Percentiles rank a stretch among this genome's conserved stretches.
Conservation (phyloP, 2,888 invertebrate species). For the Carabus problematicus region DNA sequence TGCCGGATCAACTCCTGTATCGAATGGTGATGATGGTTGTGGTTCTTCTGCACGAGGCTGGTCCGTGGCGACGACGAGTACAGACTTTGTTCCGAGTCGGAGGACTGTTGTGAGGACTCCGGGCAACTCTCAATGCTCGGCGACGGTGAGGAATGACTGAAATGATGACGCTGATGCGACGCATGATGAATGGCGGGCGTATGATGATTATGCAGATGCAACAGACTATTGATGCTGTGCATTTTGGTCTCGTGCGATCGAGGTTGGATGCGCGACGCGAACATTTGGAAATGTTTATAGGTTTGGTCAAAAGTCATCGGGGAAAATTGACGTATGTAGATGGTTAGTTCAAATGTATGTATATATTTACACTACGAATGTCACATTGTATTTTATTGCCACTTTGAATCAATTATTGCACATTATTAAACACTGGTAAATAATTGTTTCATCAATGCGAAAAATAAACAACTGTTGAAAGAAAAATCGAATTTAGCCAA, state of each 20-base stretch:
- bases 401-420: no score
- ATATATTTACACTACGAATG: no score
- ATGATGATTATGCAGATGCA: slow-evolving; percentile 21
- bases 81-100: slow-evolving; percentile 35
- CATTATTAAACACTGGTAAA: no score
- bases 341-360: no score
- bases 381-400: no score
- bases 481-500: no score
- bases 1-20: slow-evolving; percentile 80
- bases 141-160: slow-evolving; percentile 34
- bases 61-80: slow-evolving; percentile 41
- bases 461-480: no score
- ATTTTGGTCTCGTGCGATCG: slow-evolving; percentile 34
- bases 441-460: no score
- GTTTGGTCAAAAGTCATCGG: neutral
- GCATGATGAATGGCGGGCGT: no score
- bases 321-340: no score
- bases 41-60: slow-evolving; percentile 48
- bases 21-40: slow-evolving; percentile 66
- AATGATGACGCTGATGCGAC: slow-evolving; percentile 51
- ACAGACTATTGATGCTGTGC: slow-evolving; percentile 37
- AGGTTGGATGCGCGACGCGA: slow-evolving; percentile 25
- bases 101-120: slow-evolving; percentile 47
- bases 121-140: slow-evolving; percentile 53
- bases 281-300: slow-evolving; percentile 24